Evolutionary conservation across 2,113 vertebrate species (phyloP).

Genomic region (Indicator maculatus): DNA sequence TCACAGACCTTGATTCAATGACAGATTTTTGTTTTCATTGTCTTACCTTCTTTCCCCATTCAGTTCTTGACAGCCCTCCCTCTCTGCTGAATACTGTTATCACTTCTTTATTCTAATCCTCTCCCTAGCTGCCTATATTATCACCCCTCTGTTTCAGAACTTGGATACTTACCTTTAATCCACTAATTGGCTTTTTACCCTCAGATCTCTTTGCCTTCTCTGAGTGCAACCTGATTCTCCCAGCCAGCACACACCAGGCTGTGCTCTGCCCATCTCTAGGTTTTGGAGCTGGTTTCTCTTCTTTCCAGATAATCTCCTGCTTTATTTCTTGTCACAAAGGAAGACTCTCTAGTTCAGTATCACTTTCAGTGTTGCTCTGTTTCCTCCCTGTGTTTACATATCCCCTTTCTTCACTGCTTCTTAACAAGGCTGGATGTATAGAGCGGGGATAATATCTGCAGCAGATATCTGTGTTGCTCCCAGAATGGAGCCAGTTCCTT

Average conservation of each 20-base stretch:
- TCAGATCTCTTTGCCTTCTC: conserved; percentile 50
- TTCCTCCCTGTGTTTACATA: conserved; percentile 20
- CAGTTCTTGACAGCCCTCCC: conserved; percentile 77
- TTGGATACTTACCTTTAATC: conserved; percentile 76
- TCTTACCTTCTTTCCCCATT: conserved; percentile 73
- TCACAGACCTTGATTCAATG: conserved; percentile 72
- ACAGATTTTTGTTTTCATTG: conserved; percentile 76
- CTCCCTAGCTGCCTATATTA: conserved; percentile 79
- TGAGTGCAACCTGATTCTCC: conserved; percentile 64
- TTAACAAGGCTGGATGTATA: conserved; percentile 31
- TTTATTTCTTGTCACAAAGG: conserved; percentile 46
- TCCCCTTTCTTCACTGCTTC: conserved; percentile 20
- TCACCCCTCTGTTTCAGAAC: conserved; percentile 76
- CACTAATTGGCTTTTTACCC: conserved; percentile 80
- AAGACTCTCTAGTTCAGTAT: conserved; percentile 17
- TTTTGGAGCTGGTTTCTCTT: conserved; percentile 48
- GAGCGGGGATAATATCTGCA: conserved; percentile 13
- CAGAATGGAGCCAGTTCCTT: conserved; percentile 38
- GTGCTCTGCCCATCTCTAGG: conserved; percentile 8
- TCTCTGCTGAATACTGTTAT: conserved; percentile 82
- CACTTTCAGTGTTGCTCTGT: conserved; percentile 34
- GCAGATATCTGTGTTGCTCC: background rate
- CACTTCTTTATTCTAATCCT: conserved; percentile 82
- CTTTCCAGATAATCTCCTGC: conserved; percentile 59
- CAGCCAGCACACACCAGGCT: conserved; percentile 1